Evolutionary conservation across 2,113 vertebrate species (phyloP).

Genomic region (Okapia johnstoni): DNA sequence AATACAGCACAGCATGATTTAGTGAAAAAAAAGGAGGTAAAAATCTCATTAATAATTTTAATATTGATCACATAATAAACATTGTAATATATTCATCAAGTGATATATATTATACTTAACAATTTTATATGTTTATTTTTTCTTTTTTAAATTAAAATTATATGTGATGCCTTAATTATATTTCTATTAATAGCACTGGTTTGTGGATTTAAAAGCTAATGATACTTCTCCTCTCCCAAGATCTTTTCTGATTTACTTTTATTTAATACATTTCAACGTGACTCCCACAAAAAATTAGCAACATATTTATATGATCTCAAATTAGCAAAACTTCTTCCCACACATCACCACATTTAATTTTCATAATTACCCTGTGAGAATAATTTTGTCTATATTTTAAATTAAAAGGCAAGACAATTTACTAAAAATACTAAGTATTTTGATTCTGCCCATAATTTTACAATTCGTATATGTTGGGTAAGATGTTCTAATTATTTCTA

Average conservation of each 20-base stretch:
- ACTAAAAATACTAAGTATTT: neutral
- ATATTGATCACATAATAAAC: neutral
- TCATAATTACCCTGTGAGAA: neutral
- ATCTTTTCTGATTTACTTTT: neutral
- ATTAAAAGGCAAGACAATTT: neutral
- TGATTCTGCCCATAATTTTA: neutral
- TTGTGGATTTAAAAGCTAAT: neutral
- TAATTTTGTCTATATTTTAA: neutral
- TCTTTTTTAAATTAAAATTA: neutral
- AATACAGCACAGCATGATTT: neutral
- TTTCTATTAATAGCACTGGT: neutral
- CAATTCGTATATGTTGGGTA: neutral
- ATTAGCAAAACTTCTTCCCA: neutral
- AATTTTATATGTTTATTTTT: neutral
- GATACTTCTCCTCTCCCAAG: neutral
- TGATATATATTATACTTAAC: neutral
- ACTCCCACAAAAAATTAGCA: neutral
- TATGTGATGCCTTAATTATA: neutral
- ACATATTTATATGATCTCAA: neutral
- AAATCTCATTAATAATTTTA: neutral
- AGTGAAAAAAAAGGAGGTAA: neutral
- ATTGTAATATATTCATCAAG: neutral
- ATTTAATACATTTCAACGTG: neutral
- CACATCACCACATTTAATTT: neutral
- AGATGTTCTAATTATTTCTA: neutral